Base-by-base conservation (phyloP, 2,888 invertebrate species). In the Lepetodrilus schrolli region DNA sequence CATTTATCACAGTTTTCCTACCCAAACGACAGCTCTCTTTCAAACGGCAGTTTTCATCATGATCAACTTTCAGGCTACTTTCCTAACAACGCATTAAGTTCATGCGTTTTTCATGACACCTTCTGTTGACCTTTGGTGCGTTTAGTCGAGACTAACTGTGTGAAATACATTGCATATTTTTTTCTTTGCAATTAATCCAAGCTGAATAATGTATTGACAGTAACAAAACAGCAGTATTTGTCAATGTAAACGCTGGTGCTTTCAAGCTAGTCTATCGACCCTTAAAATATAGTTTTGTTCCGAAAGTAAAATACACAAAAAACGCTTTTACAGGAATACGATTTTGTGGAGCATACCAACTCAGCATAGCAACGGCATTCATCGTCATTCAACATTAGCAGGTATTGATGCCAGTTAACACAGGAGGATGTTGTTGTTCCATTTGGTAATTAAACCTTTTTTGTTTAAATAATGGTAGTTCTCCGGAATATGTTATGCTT, bases 221-320 rank as follows among this genome's bases (percentile, higher is more conserved):
- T n/a, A n/a, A n/a, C n/a, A n/a, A n/a, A n/a, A n/a, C n/a, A n/a
- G n/a, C n/a, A n/a, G n/a, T n/a, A n/a, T n/a, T n/a, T n/a, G n/a
- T n/a, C 48, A 48, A 17, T 17, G 21, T 21, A 48, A 48, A n/a
- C 48, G 20, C 17, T 17, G 4, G 17, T 48, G 20, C 17, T 21
- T 20, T n/a, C 21, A 17, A 8, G 48, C 48, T n/a, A 20, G 48
- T 8, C 17, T 58, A 58, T 58, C 58, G 58, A 58, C 58, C 58
- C 58, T 30, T 58, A 30, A 58, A 58, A 58, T 58, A 58, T 58
- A 58, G 30, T 58, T 30, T 58, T 58, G 58, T 58, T 58, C 58
- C 26, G 26, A 30, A 30, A 58, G 26, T 58, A 34, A 58, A 58
- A n/a, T 7, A 58, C 58, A 58, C 34, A 26, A 58, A n/a, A 30